phyloP scores from a whole-genome alignment of 1,140 invertebrate genomes.

The Micrasema longulum region DNA sequence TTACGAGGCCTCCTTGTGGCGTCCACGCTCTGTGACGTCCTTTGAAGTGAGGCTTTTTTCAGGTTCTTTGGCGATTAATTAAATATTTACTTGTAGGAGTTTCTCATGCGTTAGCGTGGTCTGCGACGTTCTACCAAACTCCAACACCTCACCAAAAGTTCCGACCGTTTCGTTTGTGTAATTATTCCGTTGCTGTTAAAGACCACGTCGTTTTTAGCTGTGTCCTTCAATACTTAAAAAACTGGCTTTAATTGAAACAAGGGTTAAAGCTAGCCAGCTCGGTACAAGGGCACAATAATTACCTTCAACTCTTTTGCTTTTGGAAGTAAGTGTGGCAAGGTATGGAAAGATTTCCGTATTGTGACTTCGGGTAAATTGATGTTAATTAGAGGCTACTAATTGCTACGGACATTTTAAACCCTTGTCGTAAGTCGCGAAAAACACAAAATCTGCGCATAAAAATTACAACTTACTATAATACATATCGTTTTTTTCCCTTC shows the following conservation, averaged over 20 bases:
- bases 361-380: background rate
- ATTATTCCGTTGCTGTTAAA: background rate
- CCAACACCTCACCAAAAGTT: background rate
- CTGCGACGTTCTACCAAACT: background rate
- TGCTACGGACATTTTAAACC: conserved; percentile 18
- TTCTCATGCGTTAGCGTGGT: conserved; percentile 19
- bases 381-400: conserved; percentile 37
- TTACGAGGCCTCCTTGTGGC: conserved; percentile 44
- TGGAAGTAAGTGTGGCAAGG: background rate
- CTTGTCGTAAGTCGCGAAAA: too few species aligned
- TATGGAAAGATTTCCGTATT: conserved; percentile 12
- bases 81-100: conserved; percentile 48
- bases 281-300: conserved; percentile 11
- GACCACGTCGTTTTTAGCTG: background rate
- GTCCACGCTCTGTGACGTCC: conserved; percentile 22
- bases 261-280: conserved; percentile 15
- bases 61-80: conserved; percentile 53
- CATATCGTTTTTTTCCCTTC: too few species aligned
- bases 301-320: conserved; percentile 21
- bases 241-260: background rate
- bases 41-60: conserved; percentile 49
- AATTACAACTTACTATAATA: too few species aligned
- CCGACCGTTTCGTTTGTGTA: background rate
- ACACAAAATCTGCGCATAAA: too few species aligned
- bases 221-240: background rate